Percentiles rank a stretch among this genome's conserved stretches.
phyloP scores from a whole-genome alignment of 2,888 invertebrate species.

The Eudemis profundana region DNA sequence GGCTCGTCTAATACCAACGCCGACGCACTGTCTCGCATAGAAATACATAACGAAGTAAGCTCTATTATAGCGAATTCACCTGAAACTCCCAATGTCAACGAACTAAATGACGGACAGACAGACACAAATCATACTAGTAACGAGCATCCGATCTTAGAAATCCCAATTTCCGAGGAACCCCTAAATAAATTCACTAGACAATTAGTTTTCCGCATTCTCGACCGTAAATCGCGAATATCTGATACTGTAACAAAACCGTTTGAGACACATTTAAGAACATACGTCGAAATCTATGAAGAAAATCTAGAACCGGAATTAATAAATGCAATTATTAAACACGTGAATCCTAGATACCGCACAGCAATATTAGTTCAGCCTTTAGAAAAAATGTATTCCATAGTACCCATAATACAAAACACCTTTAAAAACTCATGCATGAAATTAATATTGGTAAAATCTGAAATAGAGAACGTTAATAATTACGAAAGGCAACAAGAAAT shows the following conservation, averaged over 20 bases:
- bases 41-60: conserved; percentile 1
- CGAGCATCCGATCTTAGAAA: no score
- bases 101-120: no score
- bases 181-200: no score
- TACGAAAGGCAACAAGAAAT: conserved; percentile 4
- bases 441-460: background rate
- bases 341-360: background rate
- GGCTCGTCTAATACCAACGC: no score
- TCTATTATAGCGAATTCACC: no score
- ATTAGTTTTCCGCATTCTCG: background rate
- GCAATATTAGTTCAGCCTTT: conserved; percentile 1
- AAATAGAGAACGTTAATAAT: background rate
- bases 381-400: background rate
- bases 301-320: background rate
- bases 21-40: conserved; percentile 51
- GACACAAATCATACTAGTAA: no score
- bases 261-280: background rate
- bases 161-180: no score
- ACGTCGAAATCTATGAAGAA: background rate
- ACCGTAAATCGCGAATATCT: background rate
- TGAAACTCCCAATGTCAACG: no score
- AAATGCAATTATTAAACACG: background rate
- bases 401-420: conserved; percentile 2
- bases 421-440: background rate
- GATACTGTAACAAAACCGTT: conserved; percentile 3